These are phyloP conservation scores for Campoletis raptor DNA, from an alignment of 2,888 invertebrate species.

Conservation along the genomic window DNA sequence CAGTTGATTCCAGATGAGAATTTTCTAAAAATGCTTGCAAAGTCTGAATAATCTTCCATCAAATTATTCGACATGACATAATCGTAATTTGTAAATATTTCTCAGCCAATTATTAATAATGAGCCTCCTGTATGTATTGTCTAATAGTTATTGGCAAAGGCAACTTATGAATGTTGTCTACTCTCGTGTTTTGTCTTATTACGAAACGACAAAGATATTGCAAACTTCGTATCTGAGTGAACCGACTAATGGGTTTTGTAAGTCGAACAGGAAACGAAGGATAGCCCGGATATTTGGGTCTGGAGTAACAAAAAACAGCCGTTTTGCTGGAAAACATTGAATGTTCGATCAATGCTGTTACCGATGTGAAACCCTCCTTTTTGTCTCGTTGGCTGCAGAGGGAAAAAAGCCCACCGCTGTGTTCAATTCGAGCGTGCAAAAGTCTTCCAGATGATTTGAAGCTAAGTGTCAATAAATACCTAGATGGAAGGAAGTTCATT, in stretches of 20 bases:
- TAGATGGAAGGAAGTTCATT: slow-evolving; percentile 74
- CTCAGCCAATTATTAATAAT: slow-evolving; percentile 73
- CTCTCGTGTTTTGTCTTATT: slow-evolving; percentile 89
- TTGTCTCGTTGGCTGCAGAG: slow-evolving; percentile 87
- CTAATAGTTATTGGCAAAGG: slow-evolving; percentile 88
- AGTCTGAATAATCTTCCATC: background rate
- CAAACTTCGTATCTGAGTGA: slow-evolving; percentile 89
- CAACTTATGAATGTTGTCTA: slow-evolving; percentile 89
- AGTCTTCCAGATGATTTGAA: slow-evolving; percentile 90
- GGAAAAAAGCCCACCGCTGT: slow-evolving; percentile 89
- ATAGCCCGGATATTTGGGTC: slow-evolving; percentile 88
- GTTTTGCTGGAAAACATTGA: slow-evolving; percentile 90
- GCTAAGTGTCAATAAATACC: slow-evolving; percentile 90
- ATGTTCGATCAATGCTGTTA: slow-evolving; percentile 90
- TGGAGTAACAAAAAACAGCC: slow-evolving; percentile 90
- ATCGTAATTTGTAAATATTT: background rate
- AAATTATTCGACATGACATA: background rate
- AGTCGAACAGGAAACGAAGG: slow-evolving; percentile 91
- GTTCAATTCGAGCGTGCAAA: slow-evolving; percentile 91
- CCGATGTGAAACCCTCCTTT: slow-evolving; percentile 86
- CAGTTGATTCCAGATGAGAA: background rate
- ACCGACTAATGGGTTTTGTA: slow-evolving; percentile 91
- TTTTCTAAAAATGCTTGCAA: background rate
- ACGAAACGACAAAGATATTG: slow-evolving; percentile 91
- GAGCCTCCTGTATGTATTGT: slow-evolving; percentile 86